phyloP scores from a whole-genome alignment of 2,797 vertebrate species.

The Sebastes umbrosus region DNA sequence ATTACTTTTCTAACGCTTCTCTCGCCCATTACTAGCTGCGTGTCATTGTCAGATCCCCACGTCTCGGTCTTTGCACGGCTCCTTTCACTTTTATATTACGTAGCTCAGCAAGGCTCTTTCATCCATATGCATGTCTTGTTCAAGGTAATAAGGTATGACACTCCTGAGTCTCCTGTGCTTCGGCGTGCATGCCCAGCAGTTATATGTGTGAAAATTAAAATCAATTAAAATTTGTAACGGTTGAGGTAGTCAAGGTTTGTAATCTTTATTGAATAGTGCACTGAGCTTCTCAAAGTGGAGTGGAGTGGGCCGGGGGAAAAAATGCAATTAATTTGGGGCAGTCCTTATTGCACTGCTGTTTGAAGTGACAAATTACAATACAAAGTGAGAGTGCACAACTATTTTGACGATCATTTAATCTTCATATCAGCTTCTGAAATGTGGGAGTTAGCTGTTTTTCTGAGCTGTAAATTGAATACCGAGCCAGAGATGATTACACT shows the following conservation, averaged over 20 bases:
- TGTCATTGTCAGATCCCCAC: conserved; percentile 14
- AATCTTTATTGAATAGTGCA: conserved; percentile 33
- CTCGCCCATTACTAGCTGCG: neutral
- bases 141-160: conserved; percentile 31
- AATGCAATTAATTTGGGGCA: neutral
- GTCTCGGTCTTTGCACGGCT: neutral
- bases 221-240: conserved; percentile 45
- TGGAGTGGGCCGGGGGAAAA: neutral
- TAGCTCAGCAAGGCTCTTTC: neutral
- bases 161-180: conserved; percentile 1
- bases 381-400: neutral
- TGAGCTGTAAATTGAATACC: neutral
- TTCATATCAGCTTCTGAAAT: neutral
- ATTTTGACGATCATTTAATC: conserved; percentile 2
- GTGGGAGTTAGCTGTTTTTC: neutral
- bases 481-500: neutral
- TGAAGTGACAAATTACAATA: conserved; percentile 6
- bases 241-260: conserved; percentile 13
- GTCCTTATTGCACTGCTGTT: neutral
- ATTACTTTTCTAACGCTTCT: conserved; percentile 13
- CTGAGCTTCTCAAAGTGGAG: neutral
- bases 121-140: conserved; percentile 45
- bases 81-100: conserved; percentile 2
- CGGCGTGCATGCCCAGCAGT: conserved; percentile 11
- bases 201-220: conserved; percentile 46